phyloP scores from a whole-genome alignment of 2,888 invertebrate genomes.

The Erebia palarica region DNA sequence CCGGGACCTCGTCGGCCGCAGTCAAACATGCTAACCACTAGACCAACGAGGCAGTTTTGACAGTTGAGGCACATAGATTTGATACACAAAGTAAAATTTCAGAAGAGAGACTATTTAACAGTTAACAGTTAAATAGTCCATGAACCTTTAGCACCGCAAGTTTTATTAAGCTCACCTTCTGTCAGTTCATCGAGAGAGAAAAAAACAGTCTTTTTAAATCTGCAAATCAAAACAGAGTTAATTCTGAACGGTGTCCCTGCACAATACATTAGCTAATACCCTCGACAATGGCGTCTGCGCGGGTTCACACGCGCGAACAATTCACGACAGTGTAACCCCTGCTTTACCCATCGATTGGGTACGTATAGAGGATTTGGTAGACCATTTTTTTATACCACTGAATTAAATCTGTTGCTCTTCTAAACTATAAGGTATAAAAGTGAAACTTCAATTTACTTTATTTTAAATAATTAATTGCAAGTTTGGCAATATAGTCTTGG shows the following conservation, averaged over 20 bases:
- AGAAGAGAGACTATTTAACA: no score
- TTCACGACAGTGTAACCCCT: slow-evolving; percentile 53
- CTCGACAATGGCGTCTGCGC: slow-evolving; percentile 57
- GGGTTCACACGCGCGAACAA: slow-evolving; percentile 60
- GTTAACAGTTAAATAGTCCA: no score
- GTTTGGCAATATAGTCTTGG: no score
- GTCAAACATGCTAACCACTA: no score
- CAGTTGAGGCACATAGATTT: no score
- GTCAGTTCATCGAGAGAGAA: background rate
- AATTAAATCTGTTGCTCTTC: background rate
- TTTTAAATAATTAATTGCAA: no score
- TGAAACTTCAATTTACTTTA: no score
- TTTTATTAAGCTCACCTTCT: slow-evolving; percentile 10
- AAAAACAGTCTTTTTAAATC: slow-evolving; percentile 43
- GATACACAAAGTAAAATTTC: no score
- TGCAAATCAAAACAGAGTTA: slow-evolving; percentile 38
- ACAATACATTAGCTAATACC: slow-evolving; percentile 62
- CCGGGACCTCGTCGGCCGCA: no score
- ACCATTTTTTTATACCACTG: slow-evolving; percentile 7
- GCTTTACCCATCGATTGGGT: slow-evolving; percentile 44
- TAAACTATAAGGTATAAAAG: no score
- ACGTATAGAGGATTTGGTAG: slow-evolving; percentile 15
- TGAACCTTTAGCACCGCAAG: background rate
- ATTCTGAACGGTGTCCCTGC: slow-evolving; percentile 29
- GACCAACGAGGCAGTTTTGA: no score